Evolutionary conservation across 2,113 vertebrate species (phyloP), one percentile per base, ranked within the genome.

Genomic region (Fukomys damarensis): DNA sequence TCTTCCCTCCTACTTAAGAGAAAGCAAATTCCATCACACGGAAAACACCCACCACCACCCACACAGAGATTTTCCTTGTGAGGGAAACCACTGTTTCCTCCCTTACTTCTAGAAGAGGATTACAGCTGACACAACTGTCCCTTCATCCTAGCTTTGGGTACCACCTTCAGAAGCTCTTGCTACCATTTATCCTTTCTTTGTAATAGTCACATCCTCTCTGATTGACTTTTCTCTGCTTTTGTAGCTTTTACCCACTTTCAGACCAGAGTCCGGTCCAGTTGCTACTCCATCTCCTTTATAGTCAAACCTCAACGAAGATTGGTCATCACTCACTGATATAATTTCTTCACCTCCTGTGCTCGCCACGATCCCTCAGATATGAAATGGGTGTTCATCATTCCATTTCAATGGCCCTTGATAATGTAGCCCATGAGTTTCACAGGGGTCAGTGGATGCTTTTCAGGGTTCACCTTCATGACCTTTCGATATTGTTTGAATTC

Each of bases 1-100:
- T n/a, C n/a, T n/a, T n/a, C n/a, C n/a, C n/a, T n/a, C n/a, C n/a
- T n/a, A n/a, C n/a, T n/a, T n/a, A n/a, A 93, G 89, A 68, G 8
- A 89, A 82, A 95, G 66, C n/a, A 91, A 77, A 84, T 41, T 54
- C 54, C 68, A 0, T 46, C 22, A 91, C n/a, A 90, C 17, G 96
- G 86, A 20, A 92, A 93, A 80, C 26, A 10, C 54, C 76, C 49
- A 77, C 38, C 86, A 22, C 14, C 7, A 65, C 52, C 68, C 28
- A 70, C 46, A 79, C 49, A 58, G 32, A 65, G n/a, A 49, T 12
- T 49, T 56, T 41, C 17, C 58, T 49, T 79, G 7, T 5, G 0
- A 41, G 12, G 13, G 10, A n/a, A 63, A 0, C 4, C 24, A 26
- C 58, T 26, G 46, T 0, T 0, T 46, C 30, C 63, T 49, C 35